A percentile compares a stretch with the other conserved stretches of the same genome.
Evolutionary conservation across 2,888 invertebrate species (phyloP).

Genomic region (Byasa hedistus): DNA sequence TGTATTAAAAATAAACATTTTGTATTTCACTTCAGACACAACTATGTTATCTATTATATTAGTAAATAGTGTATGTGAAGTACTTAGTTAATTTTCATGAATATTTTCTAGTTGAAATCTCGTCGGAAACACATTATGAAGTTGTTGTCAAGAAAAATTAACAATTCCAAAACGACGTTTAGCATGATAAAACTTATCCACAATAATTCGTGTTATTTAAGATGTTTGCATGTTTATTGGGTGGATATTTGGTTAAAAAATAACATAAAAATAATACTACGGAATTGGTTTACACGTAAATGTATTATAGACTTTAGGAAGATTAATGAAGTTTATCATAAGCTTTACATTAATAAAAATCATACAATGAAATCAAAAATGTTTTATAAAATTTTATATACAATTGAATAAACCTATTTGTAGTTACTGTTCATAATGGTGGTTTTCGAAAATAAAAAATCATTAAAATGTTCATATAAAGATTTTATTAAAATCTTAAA

Average conservation of each 20-base stretch:
- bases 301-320: too few relatives aligned
- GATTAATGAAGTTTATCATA: too few relatives aligned
- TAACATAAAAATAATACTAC: neutral
- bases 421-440: neutral
- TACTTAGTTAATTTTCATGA: too few relatives aligned
- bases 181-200: too few relatives aligned
- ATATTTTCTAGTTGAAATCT: too few relatives aligned
- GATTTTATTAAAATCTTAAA: conserved; percentile 10
- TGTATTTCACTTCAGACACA: too few relatives aligned
- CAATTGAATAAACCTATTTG: neutral
- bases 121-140: too few relatives aligned
- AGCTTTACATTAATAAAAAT: neutral
- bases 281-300: neutral
- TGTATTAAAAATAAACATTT: too few relatives aligned
- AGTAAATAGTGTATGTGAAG: too few relatives aligned
- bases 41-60: too few relatives aligned
- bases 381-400: conserved; percentile 9
- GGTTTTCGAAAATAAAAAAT: conserved; percentile 16
- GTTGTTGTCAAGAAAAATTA: too few relatives aligned
- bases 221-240: neutral
- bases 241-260: neutral
- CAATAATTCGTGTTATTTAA: neutral
- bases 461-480: conserved; percentile 1
- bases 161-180: too few relatives aligned
- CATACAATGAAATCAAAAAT: neutral